Conservation (phyloP, 2,888 invertebrate species). For the Spodoptera littoralis region DNA sequence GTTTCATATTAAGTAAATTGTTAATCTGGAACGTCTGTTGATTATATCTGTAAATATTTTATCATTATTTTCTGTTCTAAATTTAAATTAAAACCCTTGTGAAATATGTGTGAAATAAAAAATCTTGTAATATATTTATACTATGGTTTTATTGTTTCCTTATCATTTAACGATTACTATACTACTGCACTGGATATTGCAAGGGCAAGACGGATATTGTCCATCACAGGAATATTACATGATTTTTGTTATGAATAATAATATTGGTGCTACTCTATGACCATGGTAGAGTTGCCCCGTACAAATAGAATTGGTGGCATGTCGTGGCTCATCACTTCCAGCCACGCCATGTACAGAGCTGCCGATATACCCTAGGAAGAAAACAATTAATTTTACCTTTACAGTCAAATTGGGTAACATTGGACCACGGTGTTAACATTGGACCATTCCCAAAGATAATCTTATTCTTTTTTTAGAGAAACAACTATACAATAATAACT, state of each 20-base stretch:
- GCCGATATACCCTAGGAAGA: constrained; percentile 91
- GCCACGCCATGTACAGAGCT: constrained; percentile 97
- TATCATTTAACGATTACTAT: constrained; percentile 6
- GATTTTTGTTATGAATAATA: too few species aligned
- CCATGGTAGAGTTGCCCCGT: constrained; percentile 95
- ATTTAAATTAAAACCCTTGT: constrained; percentile 81
- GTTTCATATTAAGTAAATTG: constrained; percentile 78
- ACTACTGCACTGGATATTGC: background rate
- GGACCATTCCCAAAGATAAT: too few species aligned
- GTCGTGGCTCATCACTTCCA: constrained; percentile 95
- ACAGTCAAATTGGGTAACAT: too few species aligned
- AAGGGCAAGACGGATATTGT: too few species aligned
- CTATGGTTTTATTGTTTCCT: constrained; percentile 55
- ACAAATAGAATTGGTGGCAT: constrained; percentile 96
- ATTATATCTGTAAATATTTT: constrained; percentile 86
- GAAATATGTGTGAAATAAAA: constrained; percentile 88
- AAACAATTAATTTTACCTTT: too few species aligned
- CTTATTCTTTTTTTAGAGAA: too few species aligned
- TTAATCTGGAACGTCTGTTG: constrained; percentile 83
- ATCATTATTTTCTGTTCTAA: constrained; percentile 79
- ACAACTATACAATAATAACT: too few species aligned
- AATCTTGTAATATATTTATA: constrained; percentile 84
- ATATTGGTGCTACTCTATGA: constrained; percentile 79
- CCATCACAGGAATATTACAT: too few species aligned
- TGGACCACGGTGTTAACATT: too few species aligned